These are phyloP conservation scores for Prostheceraeus crozeri DNA, from an alignment of 2,888 invertebrate genomes.

Conservation along the genomic window DNA sequence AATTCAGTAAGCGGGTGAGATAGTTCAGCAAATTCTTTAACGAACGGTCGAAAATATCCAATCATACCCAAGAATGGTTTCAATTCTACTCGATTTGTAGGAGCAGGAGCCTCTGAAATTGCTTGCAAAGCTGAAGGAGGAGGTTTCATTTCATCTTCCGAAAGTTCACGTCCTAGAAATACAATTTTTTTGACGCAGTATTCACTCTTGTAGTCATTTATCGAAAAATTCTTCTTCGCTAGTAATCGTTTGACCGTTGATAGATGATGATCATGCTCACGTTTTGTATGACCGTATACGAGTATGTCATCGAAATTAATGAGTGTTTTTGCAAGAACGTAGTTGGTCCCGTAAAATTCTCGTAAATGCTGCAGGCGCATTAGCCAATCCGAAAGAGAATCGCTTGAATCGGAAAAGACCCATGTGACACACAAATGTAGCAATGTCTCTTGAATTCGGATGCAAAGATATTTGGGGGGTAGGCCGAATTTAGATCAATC, in stretches of 20 bases:
- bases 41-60: conserved; percentile 24
- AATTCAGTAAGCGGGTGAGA: conserved; percentile 5
- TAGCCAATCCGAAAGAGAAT: conserved; percentile 11
- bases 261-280: conserved; percentile 12
- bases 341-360: conserved; percentile 12
- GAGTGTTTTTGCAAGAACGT: conserved; percentile 18
- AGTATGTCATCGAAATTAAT: conserved; percentile 24
- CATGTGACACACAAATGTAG: too few relatives aligned
- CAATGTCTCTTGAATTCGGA: too few relatives aligned
- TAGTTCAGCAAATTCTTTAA: conserved; percentile 14
- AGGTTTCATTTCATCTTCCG: too few relatives aligned
- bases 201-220: conserved; percentile 10
- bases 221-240: neutral
- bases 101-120: too few relatives aligned
- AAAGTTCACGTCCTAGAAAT: conserved; percentile 16
- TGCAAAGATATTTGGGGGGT: too few relatives aligned
- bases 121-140: too few relatives aligned
- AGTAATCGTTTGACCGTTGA: neutral
- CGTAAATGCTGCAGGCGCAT: conserved; percentile 24
- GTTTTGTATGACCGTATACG: conserved; percentile 7
- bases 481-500: too few relatives aligned
- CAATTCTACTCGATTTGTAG: conserved; percentile 7
- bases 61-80: conserved; percentile 22
- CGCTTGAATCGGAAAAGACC: too few relatives aligned
- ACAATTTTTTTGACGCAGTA: conserved; percentile 24